Evolutionary conservation across 2,797 vertebrate species (phyloP).

Genomic region (Heteromormyrus szaboi): DNA sequence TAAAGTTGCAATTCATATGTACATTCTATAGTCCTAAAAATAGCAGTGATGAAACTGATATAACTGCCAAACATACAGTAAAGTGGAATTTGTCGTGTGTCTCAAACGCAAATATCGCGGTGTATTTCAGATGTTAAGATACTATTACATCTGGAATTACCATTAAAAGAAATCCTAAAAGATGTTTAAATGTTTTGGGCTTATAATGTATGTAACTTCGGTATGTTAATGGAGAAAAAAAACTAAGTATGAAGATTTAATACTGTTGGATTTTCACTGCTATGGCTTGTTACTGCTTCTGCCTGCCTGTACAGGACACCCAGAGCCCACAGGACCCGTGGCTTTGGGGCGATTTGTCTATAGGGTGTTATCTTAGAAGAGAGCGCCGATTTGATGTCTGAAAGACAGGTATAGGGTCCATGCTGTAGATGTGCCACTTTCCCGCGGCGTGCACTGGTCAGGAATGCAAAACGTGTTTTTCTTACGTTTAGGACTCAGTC

Average conservation of each 20-base stretch:
- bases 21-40: not conserved
- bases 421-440: conserved; percentile 20
- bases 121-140: not conserved
- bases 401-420: conserved; percentile 28
- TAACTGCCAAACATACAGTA: not conserved
- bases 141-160: not conserved
- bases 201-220: not conserved
- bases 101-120: not conserved
- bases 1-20: not conserved
- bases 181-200: not conserved
- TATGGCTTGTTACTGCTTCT: conserved; percentile 38
- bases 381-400: conserved; percentile 3
- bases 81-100: not conserved
- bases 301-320: conserved; percentile 57
- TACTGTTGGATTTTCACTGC: not conserved
- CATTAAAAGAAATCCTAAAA: not conserved
- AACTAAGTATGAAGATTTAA: not conserved
- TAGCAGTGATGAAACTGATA: not conserved
- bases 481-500: not conserved
- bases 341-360: conserved; percentile 33
- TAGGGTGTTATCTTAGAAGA: not conserved
- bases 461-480: not conserved
- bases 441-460: conserved; percentile 14
- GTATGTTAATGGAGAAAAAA: not conserved
- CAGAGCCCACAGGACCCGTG: conserved; percentile 39